phyloP scores from a whole-genome alignment of 2,113 vertebrate genomes.

The Acrocephalus kingi region DNA sequence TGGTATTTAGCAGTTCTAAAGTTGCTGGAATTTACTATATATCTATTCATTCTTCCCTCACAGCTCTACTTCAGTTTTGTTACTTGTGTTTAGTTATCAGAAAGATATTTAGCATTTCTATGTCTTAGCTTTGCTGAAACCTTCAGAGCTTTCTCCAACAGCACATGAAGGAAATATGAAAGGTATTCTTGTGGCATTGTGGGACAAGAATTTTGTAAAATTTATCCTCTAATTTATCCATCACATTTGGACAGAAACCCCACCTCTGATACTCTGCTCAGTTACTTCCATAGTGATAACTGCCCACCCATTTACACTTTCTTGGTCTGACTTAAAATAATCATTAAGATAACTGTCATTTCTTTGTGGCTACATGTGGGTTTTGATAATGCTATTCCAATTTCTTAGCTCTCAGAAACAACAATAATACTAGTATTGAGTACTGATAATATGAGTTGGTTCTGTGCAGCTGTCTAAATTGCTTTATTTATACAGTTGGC shows the following conservation, averaged over 20 bases:
- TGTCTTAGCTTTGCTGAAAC: neutral
- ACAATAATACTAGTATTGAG: neutral
- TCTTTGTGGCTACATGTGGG: neutral
- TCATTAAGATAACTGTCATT: neutral
- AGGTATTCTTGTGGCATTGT: neutral
- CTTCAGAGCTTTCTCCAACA: neutral
- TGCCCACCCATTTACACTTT: neutral
- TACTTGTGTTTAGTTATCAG: neutral
- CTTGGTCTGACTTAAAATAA: slow-evolving; percentile 5
- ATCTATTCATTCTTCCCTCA: neutral
- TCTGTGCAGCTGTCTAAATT: neutral
- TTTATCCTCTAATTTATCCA: neutral
- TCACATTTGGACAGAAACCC: neutral
- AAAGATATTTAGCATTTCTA: neutral
- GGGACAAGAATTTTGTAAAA: neutral
- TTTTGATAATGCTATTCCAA: neutral
- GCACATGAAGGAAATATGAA: neutral
- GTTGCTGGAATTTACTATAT: neutral
- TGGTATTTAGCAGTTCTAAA: neutral
- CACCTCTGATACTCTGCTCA: neutral
- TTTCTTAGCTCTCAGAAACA: neutral
- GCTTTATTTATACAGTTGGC: slow-evolving; percentile 18
- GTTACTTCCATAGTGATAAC: neutral
- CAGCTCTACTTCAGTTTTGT: neutral
- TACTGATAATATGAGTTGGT: neutral